Evolutionary conservation across 2,888 invertebrate species (phyloP).

Genomic region (Agrilus biguttatus): DNA sequence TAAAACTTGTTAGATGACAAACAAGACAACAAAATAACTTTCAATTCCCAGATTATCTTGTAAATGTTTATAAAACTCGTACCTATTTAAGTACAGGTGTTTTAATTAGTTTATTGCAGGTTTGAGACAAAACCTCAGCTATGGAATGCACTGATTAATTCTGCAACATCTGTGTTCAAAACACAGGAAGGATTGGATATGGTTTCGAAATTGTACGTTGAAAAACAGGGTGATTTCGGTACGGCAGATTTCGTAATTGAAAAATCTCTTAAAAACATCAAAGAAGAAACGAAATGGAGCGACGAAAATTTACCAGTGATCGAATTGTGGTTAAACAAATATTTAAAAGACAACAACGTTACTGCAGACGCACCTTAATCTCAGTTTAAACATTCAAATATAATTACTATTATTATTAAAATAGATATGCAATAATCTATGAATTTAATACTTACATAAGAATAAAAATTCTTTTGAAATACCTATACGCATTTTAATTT

Average conservation of each 20-base stretch:
- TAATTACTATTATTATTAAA: too few relatives aligned
- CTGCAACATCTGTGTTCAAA: constrained; percentile 61
- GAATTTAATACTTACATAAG: too few relatives aligned
- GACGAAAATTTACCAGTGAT: constrained; percentile 61
- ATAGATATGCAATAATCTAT: too few relatives aligned
- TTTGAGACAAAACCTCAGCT: constrained; percentile 54
- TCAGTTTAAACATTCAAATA: too few relatives aligned
- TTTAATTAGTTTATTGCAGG: constrained; percentile 26
- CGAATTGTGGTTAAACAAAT: constrained; percentile 52
- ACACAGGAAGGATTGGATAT: constrained; percentile 58
- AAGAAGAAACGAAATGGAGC: constrained; percentile 64
- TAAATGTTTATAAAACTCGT: too few relatives aligned
- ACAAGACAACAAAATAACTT: too few relatives aligned
- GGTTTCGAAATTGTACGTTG: constrained; percentile 49
- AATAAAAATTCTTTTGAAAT: too few relatives aligned
- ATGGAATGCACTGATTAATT: constrained; percentile 62
- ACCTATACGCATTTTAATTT: too few relatives aligned
- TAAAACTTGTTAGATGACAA: too few relatives aligned
- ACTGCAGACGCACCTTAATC: too few relatives aligned
- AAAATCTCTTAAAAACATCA: constrained; percentile 56
- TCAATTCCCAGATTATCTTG: too few relatives aligned
- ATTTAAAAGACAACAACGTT: constrained; percentile 25
- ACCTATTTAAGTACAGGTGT: too few relatives aligned
- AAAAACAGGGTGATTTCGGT: constrained; percentile 52
- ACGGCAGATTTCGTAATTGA: constrained; percentile 60